Conservation (phyloP, 1,140 invertebrate genomes). For the Diabrotica undecimpunctata region DNA sequence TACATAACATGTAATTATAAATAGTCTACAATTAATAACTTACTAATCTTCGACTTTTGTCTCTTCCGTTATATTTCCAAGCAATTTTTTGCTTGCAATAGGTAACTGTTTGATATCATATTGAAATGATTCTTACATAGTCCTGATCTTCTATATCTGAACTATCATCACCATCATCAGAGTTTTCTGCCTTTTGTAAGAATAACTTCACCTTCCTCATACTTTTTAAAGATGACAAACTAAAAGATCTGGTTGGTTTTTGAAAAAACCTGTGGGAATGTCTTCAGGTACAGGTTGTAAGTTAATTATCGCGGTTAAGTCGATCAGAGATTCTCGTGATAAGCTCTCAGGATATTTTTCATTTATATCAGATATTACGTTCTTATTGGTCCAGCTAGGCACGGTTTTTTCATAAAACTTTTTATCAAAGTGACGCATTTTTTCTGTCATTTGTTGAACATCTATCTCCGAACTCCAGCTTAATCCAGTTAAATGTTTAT, state of each 20-base stretch:
- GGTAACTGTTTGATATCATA: neutral
- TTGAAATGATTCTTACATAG: constrained; percentile 16
- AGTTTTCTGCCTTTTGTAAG: constrained; percentile 45
- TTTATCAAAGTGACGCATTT: constrained; percentile 42
- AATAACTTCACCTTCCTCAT: constrained; percentile 46
- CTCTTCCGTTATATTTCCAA: constrained; percentile 45
- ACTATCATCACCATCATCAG: constrained; percentile 45
- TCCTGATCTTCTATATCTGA: constrained; percentile 44
- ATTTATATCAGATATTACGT: constrained; percentile 40
- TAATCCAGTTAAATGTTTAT: constrained; percentile 11
- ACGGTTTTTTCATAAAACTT: constrained; percentile 27
- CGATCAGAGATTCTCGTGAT: constrained; percentile 47
- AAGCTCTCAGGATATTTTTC: constrained; percentile 49
- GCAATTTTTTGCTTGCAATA: constrained; percentile 32
- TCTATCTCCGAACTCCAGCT: constrained; percentile 13
- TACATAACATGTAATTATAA: no score
- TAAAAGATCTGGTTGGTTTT: constrained; percentile 41
- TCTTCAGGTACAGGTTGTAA: constrained; percentile 49
- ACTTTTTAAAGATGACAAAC: constrained; percentile 47
- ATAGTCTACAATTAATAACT: neutral
- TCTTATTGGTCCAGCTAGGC: constrained; percentile 30
- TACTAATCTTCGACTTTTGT: constrained; percentile 27
- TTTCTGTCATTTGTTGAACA: constrained; percentile 32
- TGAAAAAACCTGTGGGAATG: constrained; percentile 44
- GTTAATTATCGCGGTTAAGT: constrained; percentile 45